Evolutionary conservation across 2,797 vertebrate species (phyloP).

Genomic region (Decapterus maruadsi): DNA sequence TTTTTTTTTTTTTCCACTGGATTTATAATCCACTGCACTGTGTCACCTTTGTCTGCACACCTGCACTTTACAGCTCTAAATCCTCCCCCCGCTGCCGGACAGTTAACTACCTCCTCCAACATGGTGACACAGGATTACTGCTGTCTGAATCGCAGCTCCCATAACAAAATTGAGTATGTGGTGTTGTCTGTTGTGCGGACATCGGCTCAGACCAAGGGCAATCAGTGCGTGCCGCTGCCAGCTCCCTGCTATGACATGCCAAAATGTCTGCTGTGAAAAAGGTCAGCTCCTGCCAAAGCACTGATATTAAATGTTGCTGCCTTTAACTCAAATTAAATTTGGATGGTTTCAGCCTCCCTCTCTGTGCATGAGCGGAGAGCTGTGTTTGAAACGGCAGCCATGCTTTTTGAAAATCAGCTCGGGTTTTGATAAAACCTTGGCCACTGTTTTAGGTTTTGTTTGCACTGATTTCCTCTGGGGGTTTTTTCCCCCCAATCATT

Average conservation of each 20-base stretch:
- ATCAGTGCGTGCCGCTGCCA: not conserved
- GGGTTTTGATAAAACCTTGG: not conserved
- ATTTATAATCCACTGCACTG: conserved; percentile 46
- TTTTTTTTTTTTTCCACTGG: not conserved
- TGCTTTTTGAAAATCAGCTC: too few species aligned
- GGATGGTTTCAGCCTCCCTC: not conserved
- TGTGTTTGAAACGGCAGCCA: not conserved
- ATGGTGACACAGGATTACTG: conserved; percentile 18
- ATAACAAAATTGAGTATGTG: not conserved
- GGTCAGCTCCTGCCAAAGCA: not conserved
- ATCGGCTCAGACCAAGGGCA: not conserved
- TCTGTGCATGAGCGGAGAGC: not conserved
- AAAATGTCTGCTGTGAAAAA: not conserved
- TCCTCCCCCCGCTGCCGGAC: conserved; percentile 19
- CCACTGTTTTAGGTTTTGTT: not conserved
- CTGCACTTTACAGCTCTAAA: conserved; percentile 49
- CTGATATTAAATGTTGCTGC: conserved; percentile 1
- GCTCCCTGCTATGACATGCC: not conserved
- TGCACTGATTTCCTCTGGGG: not conserved
- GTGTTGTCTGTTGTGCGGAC: not conserved
- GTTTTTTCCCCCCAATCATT: not conserved
- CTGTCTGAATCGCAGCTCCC: not conserved
- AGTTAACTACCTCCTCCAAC: conserved; percentile 33
- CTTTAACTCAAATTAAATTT: not conserved
- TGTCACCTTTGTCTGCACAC: conserved; percentile 44